Base-by-base conservation (phyloP, 2,113 vertebrate species). In the Cyanocitta stelleri region DNA sequence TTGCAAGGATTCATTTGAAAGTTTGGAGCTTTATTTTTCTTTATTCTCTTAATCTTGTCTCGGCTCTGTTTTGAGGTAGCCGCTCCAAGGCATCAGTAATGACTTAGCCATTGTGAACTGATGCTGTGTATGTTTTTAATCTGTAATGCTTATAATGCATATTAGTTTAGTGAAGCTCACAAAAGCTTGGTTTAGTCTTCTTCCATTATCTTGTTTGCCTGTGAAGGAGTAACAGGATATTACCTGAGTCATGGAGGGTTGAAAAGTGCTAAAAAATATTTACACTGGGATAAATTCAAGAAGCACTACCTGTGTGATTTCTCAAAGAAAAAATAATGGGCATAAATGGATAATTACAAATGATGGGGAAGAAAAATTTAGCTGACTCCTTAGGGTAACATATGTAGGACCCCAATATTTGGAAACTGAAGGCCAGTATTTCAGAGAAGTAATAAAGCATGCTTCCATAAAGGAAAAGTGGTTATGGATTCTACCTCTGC, bases 341-440 rank as follows among this genome's bases (percentile, higher is more conserved):
- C 13, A 24, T 52, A 52, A 61, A 55, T 13, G 29, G 35, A 13
- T 62, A 48, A 73, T 11, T 69, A 55, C 6, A 73, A 68, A 32
- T 32, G 7, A 27, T 11, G 18, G 16, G 12, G 11, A 79, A 33
- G 24, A 72, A 54, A 46, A 52, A n/a, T 8, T 33, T 19, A 37
- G 7, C 39, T 72, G 16, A 23, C 10, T 58, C 4, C 13, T 79
- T 18, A 64, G 49, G 10, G 4, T 74, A 52, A 75, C 2, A 1
- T 69, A 15, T 0, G 1, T 63, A 30, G 29, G 27, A 71, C n/a
- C 1, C 4, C 1, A 2, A 0, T 72, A 13, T 35, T 68, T 78
- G 11, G 32, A 90, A 72, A 29, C 33, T 71, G 62, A 43, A 59
- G 13, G 29, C 11, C 56, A 19, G 7, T 19, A 11, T 80, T 73